These are phyloP conservation scores for Thinocorus orbignyianus DNA, from an alignment of 2,113 vertebrate species.

Conservation along the genomic window DNA sequence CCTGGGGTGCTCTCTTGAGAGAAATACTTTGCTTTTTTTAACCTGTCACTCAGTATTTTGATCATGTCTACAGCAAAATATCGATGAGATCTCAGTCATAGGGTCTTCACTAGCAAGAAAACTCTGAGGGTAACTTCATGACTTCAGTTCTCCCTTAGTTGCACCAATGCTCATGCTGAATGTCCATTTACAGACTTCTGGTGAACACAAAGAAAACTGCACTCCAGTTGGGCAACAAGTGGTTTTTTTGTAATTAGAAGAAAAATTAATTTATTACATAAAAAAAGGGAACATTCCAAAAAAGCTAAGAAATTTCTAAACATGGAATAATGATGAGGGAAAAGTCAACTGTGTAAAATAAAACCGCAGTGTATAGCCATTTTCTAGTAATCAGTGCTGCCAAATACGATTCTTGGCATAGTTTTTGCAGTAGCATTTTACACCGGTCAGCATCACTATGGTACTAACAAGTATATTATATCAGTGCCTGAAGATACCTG, in stretches of 20 bases:
- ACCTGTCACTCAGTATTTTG: not conserved
- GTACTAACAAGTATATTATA: not conserved
- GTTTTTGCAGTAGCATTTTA: not conserved
- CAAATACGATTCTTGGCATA: not conserved
- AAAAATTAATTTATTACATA: not conserved
- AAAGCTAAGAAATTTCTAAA: not conserved
- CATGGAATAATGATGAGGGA: not conserved
- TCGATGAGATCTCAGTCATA: not conserved
- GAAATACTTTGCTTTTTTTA: not conserved
- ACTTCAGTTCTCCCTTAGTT: not conserved
- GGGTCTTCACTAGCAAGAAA: not conserved
- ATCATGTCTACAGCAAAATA: not conserved
- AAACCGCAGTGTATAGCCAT: not conserved
- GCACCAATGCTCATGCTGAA: accelerated
- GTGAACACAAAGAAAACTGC: not conserved
- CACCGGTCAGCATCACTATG: not conserved
- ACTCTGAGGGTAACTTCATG: not conserved
- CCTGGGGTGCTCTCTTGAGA: not conserved
- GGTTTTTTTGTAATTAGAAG: not conserved
- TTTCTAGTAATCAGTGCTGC: not conserved
- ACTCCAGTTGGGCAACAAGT: accelerated
- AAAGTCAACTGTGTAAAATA: not conserved
- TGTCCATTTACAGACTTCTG: not conserved
- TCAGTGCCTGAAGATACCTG: not conserved
- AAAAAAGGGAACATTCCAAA: not conserved